phyloP scores from a whole-genome alignment of 2,113 vertebrate genomes.

The Leptodactylus fuscus region DNA sequence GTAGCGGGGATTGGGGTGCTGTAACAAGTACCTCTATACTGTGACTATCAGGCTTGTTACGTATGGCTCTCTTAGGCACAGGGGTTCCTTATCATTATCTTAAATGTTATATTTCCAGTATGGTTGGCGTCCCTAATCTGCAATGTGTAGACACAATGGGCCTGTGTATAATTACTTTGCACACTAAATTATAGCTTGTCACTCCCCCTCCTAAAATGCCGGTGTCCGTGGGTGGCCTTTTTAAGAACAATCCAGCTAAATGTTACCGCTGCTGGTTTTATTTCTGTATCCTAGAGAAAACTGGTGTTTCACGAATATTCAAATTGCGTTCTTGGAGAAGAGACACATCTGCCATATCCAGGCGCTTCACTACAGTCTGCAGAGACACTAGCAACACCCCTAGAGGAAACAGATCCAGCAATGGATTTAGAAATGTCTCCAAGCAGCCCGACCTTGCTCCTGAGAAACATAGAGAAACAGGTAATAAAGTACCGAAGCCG shows the following conservation, averaged over 20 bases:
- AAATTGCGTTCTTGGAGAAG: slow-evolving; percentile 82
- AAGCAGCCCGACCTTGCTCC: slow-evolving; percentile 89
- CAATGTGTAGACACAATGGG: background rate
- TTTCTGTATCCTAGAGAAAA: slow-evolving; percentile 78
- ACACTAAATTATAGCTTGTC: slow-evolving; percentile 6
- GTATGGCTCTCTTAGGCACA: no score
- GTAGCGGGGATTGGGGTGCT: no score
- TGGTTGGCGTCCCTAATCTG: background rate
- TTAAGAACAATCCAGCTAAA: slow-evolving; percentile 22
- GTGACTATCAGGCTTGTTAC: no score
- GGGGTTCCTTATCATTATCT: no score
- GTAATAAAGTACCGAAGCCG: slow-evolving; percentile 69
- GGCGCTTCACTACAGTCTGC: slow-evolving; percentile 76
- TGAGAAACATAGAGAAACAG: slow-evolving; percentile 95
- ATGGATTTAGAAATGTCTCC: slow-evolving; percentile 85
- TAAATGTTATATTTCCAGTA: background rate
- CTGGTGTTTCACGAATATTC: slow-evolving; percentile 86
- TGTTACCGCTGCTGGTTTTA: slow-evolving; percentile 65
- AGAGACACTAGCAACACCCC: slow-evolving; percentile 68
- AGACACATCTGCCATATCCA: slow-evolving; percentile 79
- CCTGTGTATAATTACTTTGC: background rate
- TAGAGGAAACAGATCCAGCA: slow-evolving; percentile 76
- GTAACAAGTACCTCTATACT: no score
- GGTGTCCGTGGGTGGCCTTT: background rate
- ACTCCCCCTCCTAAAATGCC: background rate